Percentiles rank a stretch among this genome's conserved stretches.
Conservation (phyloP, 2,113 vertebrate genomes). For the Thinocorus orbignyianus region DNA sequence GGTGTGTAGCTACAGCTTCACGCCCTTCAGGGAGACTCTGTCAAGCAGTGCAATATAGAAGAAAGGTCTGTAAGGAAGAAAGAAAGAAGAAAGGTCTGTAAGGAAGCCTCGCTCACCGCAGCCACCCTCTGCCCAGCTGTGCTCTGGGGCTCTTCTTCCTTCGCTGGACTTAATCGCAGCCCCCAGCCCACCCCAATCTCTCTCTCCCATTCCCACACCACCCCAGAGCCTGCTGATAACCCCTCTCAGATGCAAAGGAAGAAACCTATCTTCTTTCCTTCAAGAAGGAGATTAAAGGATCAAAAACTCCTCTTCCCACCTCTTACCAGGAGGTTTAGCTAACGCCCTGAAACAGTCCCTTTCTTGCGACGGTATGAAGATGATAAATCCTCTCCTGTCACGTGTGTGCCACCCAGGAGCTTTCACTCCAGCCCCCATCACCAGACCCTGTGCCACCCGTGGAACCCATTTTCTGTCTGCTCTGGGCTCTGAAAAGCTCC, state of each 20-base stretch:
- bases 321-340: background rate
- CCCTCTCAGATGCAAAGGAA: background rate
- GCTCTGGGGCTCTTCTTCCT: background rate
- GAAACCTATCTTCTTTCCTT: background rate
- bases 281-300: constrained; percentile 8
- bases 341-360: background rate
- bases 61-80: background rate
- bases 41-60: background rate
- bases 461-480: background rate
- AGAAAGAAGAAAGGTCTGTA: background rate
- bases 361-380: background rate
- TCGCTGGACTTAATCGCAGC: background rate
- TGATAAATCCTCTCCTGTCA: background rate
- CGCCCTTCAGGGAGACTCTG: background rate
- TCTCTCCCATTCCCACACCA: background rate
- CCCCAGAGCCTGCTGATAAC: background rate
- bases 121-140: background rate
- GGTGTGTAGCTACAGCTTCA: background rate
- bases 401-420: background rate
- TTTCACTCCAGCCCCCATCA: background rate
- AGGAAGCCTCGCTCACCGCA: background rate
- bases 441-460: background rate
- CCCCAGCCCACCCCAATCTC: background rate
- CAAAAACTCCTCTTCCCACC: background rate
- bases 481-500: background rate